Evolutionary conservation across 2,113 vertebrate genomes (phyloP).

Genomic region (Fulica atra): DNA sequence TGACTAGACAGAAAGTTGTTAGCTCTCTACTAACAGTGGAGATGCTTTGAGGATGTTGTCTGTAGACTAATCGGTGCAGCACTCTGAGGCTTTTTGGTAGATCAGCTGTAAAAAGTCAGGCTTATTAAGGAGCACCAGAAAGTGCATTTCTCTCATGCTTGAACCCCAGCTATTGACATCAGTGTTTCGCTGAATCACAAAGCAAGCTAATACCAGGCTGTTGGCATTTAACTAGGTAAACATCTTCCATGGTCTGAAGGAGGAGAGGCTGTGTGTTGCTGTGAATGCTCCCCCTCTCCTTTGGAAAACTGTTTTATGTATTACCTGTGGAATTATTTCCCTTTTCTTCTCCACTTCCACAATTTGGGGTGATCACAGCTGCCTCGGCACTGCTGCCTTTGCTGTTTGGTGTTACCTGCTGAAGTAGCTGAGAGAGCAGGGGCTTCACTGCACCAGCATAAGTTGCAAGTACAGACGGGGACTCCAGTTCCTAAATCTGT

Average conservation of each 20-base stretch:
- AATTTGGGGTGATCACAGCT: not conserved
- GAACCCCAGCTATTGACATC: not conserved
- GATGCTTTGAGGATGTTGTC: not conserved
- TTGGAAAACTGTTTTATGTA: not conserved
- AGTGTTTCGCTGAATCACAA: not conserved
- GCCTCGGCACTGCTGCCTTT: not conserved
- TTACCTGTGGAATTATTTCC: not conserved
- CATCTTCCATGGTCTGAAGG: not conserved
- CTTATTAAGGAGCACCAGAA: not conserved
- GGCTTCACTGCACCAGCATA: not conserved
- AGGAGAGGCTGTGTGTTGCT: not conserved
- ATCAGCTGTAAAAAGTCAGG: slow-evolving; percentile 28
- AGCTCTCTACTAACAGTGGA: not conserved
- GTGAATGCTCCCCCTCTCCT: not conserved
- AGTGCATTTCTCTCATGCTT: not conserved
- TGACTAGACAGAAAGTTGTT: not conserved
- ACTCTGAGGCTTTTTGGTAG: not conserved
- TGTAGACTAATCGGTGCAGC: not conserved
- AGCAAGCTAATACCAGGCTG: not conserved
- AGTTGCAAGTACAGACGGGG: not conserved
- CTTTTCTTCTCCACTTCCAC: not conserved
- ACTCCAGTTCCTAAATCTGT: not conserved
- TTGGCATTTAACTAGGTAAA: not conserved
- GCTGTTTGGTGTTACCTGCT: not conserved
- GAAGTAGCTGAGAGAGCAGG: not conserved